These are phyloP conservation scores for Colaptes auratus DNA, from an alignment of 2,113 vertebrate genomes.

Conservation along the genomic window DNA sequence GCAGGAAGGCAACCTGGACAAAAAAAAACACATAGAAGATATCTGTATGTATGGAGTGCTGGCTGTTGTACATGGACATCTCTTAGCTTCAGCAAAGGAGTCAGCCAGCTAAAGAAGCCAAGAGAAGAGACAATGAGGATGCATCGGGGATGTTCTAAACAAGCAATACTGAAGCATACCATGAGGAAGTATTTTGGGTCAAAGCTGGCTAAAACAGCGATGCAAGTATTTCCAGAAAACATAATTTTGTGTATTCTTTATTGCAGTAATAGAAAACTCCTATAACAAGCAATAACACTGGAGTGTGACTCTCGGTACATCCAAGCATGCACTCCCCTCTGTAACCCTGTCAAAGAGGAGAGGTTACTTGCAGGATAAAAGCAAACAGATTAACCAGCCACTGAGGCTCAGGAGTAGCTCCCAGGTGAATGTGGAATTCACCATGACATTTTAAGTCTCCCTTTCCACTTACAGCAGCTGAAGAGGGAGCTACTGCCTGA, in stretches of 20 bases:
- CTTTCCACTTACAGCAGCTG: rapidly evolving
- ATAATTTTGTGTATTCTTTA: background rate
- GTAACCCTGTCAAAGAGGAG: background rate
- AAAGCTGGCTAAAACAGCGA: background rate
- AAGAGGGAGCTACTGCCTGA: background rate
- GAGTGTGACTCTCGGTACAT: background rate
- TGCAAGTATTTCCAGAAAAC: background rate
- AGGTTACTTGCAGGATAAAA: rapidly evolving
- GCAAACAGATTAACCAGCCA: background rate
- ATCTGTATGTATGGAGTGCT: background rate
- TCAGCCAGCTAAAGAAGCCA: background rate
- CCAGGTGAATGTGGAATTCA: background rate
- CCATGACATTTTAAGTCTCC: rapidly evolving
- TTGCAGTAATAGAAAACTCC: background rate
- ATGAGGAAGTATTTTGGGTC: background rate
- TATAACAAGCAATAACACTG: background rate
- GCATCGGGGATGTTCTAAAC: background rate
- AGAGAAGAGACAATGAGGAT: background rate
- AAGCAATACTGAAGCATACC: background rate
- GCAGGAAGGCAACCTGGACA: background rate
- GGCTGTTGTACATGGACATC: background rate
- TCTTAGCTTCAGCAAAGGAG: background rate
- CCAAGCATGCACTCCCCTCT: rapidly evolving
- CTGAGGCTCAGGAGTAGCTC: background rate
- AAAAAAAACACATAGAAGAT: background rate